phyloP scores from a whole-genome alignment of 1,140 invertebrate species.

The Chionoecetes opilio region DNA sequence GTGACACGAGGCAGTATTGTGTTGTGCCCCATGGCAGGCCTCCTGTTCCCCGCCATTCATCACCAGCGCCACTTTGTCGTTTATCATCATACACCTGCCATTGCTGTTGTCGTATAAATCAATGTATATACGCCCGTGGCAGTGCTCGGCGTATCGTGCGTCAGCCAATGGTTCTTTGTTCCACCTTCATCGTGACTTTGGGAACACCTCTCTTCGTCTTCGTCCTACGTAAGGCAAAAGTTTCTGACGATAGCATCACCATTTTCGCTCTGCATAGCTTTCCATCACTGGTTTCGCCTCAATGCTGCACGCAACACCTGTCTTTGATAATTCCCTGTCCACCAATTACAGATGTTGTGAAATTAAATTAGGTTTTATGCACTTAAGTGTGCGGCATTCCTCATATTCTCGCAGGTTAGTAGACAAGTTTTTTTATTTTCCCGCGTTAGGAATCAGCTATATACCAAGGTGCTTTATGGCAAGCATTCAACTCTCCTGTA shows the following conservation, averaged over 20 bases:
- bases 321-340: background rate
- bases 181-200: conserved; percentile 14
- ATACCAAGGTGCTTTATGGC: background rate
- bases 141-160: conserved; percentile 11
- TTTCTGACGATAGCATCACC: background rate
- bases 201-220: background rate
- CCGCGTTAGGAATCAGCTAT: background rate
- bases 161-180: background rate
- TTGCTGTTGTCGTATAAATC: background rate
- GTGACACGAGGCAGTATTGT: conserved; percentile 33
- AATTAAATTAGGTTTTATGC: background rate
- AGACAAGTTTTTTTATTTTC: background rate
- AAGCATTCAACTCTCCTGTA: too few species aligned
- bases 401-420: background rate
- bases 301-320: background rate
- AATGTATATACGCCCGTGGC: background rate
- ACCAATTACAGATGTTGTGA: background rate
- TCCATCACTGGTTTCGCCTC: background rate
- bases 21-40: conserved; percentile 33
- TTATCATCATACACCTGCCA: conserved; percentile 17
- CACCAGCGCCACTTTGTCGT: conserved; percentile 39
- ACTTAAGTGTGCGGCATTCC: background rate
- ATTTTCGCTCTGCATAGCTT: background rate
- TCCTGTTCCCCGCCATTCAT: background rate
- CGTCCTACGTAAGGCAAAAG: background rate